Conservation (phyloP, 2,113 vertebrate genomes). For the Eulemur rufifrons region DNA sequence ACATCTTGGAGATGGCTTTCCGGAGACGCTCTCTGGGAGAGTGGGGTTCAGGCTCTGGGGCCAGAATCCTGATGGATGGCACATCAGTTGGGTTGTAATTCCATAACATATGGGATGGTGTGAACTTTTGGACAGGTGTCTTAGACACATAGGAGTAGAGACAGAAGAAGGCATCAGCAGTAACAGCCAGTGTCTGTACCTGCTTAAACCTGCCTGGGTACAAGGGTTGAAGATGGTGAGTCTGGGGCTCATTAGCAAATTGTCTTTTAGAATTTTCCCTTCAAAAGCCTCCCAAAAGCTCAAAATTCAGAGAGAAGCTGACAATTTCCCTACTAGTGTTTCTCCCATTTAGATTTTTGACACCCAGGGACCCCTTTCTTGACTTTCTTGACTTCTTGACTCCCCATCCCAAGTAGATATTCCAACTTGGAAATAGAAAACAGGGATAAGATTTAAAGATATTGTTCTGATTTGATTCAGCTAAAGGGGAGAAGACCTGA, state of each 20-base stretch:
- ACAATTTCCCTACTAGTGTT: background rate
- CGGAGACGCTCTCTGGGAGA: conserved; percentile 90
- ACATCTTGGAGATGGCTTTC: conserved; percentile 92
- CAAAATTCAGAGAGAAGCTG: background rate
- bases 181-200: conserved; percentile 90
- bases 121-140: conserved; percentile 91
- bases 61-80: conserved; percentile 75
- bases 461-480: background rate
- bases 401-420: background rate
- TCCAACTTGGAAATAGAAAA: background rate
- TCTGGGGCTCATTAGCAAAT: background rate
- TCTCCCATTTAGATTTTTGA: background rate
- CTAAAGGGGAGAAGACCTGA: background rate
- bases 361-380: background rate
- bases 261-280: background rate
- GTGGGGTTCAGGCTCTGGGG: conserved; percentile 78
- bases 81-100: conserved; percentile 77
- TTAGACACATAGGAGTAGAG: conserved; percentile 94
- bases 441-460: background rate
- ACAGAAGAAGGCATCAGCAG: conserved; percentile 93
- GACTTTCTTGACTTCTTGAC: conserved; percentile 4
- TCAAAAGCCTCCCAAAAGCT: background rate
- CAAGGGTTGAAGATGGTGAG: conserved; percentile 30
- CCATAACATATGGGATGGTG: conserved; percentile 85
- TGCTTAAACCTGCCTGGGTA: conserved; percentile 93